Percentiles rank a stretch among this genome's conserved stretches.
Evolutionary conservation across 2,797 vertebrate species (phyloP).

Genomic region (Cynopterus sphinx): DNA sequence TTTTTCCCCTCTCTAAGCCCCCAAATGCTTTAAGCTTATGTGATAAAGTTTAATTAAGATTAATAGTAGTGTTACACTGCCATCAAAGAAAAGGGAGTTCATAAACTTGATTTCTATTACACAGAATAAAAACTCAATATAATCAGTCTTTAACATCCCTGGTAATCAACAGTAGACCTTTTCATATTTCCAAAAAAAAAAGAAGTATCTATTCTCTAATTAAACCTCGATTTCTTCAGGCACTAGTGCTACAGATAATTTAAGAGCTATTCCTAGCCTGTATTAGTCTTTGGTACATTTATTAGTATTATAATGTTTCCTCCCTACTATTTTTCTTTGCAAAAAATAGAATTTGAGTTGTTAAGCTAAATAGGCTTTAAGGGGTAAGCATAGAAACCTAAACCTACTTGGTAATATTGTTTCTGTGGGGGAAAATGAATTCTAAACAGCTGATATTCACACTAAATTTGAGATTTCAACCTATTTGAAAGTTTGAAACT

Average conservation of each 20-base stretch:
- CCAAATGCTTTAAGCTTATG: background rate
- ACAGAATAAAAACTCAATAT: constrained; percentile 15
- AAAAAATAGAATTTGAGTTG: constrained; percentile 41
- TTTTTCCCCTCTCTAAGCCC: background rate
- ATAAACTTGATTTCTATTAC: background rate
- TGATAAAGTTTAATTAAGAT: background rate
- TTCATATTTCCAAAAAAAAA: constrained; percentile 21
- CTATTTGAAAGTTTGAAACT: constrained; percentile 44
- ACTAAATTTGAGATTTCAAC: constrained; percentile 38
- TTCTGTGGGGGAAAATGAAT: background rate
- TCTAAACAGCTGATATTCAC: constrained; percentile 20
- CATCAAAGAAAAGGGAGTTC: constrained; percentile 41
- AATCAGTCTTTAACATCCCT: background rate
- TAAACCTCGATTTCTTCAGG: constrained; percentile 35
- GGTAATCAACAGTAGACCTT: background rate
- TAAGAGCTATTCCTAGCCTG: background rate
- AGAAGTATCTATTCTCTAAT: constrained; percentile 29
- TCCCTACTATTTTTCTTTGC: background rate
- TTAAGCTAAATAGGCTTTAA: background rate
- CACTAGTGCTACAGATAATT: background rate
- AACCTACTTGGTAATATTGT: constrained; percentile 16
- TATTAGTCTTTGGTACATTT: constrained; percentile 11
- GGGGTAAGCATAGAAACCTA: background rate
- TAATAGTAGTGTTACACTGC: background rate
- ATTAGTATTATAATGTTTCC: background rate